Base-by-base conservation (phyloP, 2,113 vertebrate species). In the Chrysemys picta region DNA sequence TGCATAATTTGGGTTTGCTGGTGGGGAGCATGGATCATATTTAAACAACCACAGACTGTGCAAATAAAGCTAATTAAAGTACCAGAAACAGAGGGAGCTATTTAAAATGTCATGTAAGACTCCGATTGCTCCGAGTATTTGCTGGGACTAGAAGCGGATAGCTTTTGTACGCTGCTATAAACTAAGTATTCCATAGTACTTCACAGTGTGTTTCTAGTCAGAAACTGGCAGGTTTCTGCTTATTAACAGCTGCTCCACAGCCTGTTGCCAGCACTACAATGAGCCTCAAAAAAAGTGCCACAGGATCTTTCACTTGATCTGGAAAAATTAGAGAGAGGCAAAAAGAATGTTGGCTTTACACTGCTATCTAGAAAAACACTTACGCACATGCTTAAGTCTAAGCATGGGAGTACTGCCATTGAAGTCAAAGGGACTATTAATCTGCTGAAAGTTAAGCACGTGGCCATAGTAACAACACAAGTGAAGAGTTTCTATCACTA, bases 61-160 rank as follows among this genome's bases (percentile, higher is more conserved):
- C 31, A 87, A 95, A 45, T 24, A 21, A 54, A 95, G 92, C n/a
- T 42, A 91, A n/a, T 85, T 65, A 24, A 59, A 2, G 75, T 17
- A 10, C 5, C 16, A n/a, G 38, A 59, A 96, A 80, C 25, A 62
- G 86, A 88, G 52, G 56, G 79, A 95, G 8, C 52, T 6, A 72
- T 13, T 50, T n/a, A 75, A 88, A 89, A 14, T 88, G 65, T 79
- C 45, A 38, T 27, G 13, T 78, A 38, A 4, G 57, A 38, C 52
- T 89, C 85, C 27, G 86, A 69, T 31, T 53, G 86, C 31, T 42
- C 8, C 0, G 27, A 31, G 24, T 0, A 5, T 0, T 21, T 8
- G 47, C 59, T 31, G 83, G 81, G 59, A 10, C 12, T 52, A 45
- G 47, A 45, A 45, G 38, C 5, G 4, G 38, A 45, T 27, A 1